Base-by-base conservation (phyloP, 2,888 invertebrate genomes). In the Ectemnius continuus region DNA sequence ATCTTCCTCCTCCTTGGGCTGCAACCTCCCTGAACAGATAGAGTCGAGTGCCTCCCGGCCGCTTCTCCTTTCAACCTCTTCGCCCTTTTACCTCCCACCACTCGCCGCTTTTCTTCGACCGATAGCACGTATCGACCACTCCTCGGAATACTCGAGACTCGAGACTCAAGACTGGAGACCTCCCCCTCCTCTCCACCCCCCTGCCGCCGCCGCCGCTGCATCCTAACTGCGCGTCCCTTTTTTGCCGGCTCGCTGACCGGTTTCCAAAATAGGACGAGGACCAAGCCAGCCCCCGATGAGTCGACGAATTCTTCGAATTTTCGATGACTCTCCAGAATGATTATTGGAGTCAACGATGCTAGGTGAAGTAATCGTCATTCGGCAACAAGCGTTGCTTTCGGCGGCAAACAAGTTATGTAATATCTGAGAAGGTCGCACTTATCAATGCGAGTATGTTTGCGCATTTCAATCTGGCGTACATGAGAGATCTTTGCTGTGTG, bases 21-120 rank as follows among this genome's bases (percentile, higher is more conserved):
- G 70, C 56, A 45, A 52, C 67, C 60, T 70, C 62, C 59, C 59
- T 52, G 45, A 52, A 69, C 70, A 73, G 63, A 73, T 36, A 36
- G 73, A 73, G 61, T 73, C 73, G 72, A 73, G 70, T 58, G 61
- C 59, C 61, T 69, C 67, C 73, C 36, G 36, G 36, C 5, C 36
- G 61, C 69, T 66, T 67, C 69, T 68, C 67, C 69, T 58, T 67
- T 20, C 63, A 60, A 18, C n/a, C 36, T 28, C 60, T 52, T 61
- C 64, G 14, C n/a, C 65, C 58, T 46, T 58, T 65, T 61, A 61
- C 63, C 63, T 16, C 45, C 26, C 65, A 6, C 11, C 45, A 8
- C 23, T 26, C 36, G 58, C 16, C 28, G 52, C 11, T 20, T 61
- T 20, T n/a, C 45, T 36, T 16, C 18, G 20, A 11, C 16, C 59